Evolutionary conservation across 2,113 vertebrate genomes (phyloP).

Genomic region (Notiomystis cincta): DNA sequence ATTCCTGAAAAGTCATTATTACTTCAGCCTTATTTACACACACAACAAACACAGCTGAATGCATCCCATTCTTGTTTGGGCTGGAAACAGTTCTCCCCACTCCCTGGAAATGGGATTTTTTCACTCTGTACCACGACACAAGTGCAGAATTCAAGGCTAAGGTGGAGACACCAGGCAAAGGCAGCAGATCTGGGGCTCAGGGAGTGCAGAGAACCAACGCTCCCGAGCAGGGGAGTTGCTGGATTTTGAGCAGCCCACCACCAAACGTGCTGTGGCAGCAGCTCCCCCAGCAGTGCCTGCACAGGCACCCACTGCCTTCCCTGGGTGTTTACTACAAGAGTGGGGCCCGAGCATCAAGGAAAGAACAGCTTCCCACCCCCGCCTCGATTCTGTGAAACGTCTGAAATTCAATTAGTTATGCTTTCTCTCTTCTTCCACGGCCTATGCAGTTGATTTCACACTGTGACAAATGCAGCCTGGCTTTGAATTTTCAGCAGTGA

Average conservation of each 20-base stretch:
- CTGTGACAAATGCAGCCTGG: slow-evolving; percentile 6
- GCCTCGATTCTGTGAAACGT: accelerated
- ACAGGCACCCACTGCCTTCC: neutral
- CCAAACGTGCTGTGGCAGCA: accelerated
- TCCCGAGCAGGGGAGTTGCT: accelerated
- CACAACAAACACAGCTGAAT: neutral
- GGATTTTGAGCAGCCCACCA: neutral
- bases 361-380: neutral
- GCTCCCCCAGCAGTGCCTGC: neutral
- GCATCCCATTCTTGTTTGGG: accelerated
- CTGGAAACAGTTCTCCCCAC: neutral
- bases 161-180: neutral
- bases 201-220: neutral
- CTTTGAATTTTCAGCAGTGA: slow-evolving; percentile 5
- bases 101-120: neutral
- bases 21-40: slow-evolving; percentile 16
- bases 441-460: neutral
- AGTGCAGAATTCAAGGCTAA: neutral
- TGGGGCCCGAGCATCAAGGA: neutral
- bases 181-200: neutral
- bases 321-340: neutral
- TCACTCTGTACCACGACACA: accelerated
- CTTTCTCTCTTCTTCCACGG: neutral
- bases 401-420: slow-evolving; percentile 16
- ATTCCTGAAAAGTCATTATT: slow-evolving; percentile 36